Evolutionary conservation across 2,113 vertebrate genomes (phyloP), one percentile per base, ranked within the genome.

Genomic region (Sisor rabdophorus): DNA sequence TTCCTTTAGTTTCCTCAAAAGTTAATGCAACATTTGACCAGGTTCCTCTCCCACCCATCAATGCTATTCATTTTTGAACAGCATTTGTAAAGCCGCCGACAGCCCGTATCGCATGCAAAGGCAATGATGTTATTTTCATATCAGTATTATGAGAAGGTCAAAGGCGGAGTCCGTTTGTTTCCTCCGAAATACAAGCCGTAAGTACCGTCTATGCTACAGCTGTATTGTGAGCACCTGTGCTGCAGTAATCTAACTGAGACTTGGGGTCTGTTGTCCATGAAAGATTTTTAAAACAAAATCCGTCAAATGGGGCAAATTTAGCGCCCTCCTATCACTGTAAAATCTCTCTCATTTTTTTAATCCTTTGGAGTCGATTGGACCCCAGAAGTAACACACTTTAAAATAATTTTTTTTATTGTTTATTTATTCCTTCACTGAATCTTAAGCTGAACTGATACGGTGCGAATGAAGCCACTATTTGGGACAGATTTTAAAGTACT

Each of bases 1-100:
- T 30, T 12, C 48, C 10, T 12, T 64, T 77, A 60, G 63, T 60
- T 63, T 65, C 63, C 58, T 63, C 44, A 53, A 71, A 60, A 52
- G 73, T 76, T 70, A 64, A 58, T 82, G 83, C 53, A 59, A 54
- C 50, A 70, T 64, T n/a, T 59, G 28, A 16, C 50, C 75, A 60
- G 53, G 24, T 58, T 82, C 24, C 53, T 84, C 55, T 52, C 67
- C 30, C 52, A 44, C 22, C 56, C 40, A 70, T 82, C 77, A 70
- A 11, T 75, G 73, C 5, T 80, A 71, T 75, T 81, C 63, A 72
- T 65, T 68, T 19, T 36, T 71, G 52, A 80, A 81, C 36, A 36
- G 22, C 61, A 61, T 78, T 76, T 73, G 52, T 75, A 81, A 82
- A 68, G 54, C 74, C 71, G 52, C 12, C 28, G 67, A 44, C 79